A percentile compares a stretch with the other conserved stretches of the same genome.
Evolutionary conservation across 2,113 vertebrate genomes (phyloP).

Genomic region (Ceuthmochares aereus): DNA sequence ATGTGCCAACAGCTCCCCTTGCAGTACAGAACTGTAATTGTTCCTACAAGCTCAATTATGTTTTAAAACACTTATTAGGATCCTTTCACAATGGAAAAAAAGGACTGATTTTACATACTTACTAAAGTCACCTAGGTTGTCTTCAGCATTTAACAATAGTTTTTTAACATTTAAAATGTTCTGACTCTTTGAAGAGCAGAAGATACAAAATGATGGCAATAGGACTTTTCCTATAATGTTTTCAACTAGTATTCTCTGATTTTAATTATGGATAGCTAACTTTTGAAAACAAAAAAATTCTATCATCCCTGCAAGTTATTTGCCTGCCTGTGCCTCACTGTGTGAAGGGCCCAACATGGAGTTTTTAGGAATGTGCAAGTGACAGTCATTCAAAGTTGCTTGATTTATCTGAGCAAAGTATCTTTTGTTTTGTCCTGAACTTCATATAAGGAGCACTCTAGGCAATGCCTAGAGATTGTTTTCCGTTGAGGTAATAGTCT

Average conservation of each 20-base stretch:
- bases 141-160: neutral
- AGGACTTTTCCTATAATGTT: neutral
- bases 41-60: slow-evolving; percentile 66
- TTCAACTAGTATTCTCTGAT: neutral
- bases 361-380: neutral
- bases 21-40: slow-evolving; percentile 74
- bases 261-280: neutral
- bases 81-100: slow-evolving; percentile 52
- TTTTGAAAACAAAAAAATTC: neutral
- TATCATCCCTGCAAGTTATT: neutral
- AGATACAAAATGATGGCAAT: neutral
- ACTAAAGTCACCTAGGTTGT: neutral
- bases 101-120: slow-evolving; percentile 15
- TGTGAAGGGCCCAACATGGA: neutral
- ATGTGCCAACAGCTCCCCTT: slow-evolving; percentile 83
- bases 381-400: neutral
- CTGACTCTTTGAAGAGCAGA: slow-evolving; percentile 4
- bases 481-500: neutral
- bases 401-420: neutral
- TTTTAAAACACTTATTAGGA: slow-evolving; percentile 51
- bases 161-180: slow-evolving; percentile 2
- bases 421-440: neutral
- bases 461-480: neutral
- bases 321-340: neutral
- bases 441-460: neutral